Evolutionary conservation across 2,888 invertebrate species (phyloP).

Genomic region (Leptopilina myrica): DNA sequence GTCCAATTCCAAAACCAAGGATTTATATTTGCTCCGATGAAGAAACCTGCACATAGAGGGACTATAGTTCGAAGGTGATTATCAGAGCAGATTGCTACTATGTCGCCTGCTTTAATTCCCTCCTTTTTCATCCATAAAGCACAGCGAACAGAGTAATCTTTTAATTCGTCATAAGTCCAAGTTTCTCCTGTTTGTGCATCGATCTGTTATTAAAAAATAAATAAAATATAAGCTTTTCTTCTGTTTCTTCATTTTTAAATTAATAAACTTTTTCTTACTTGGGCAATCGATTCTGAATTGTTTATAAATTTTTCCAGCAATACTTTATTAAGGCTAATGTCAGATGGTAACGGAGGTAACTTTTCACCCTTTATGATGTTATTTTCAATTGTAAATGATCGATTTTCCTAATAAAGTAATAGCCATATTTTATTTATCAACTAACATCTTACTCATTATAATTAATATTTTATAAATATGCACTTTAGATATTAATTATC

Average conservation of each 20-base stretch:
- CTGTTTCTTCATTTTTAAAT: background rate
- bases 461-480: too few species aligned
- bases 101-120: constrained; percentile 22
- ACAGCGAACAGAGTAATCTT: constrained; percentile 31
- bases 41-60: background rate
- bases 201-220: constrained; percentile 7
- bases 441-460: too few species aligned
- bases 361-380: background rate
- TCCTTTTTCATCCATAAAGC: constrained; percentile 42
- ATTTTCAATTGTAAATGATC: constrained; percentile 1
- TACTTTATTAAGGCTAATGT: constrained; percentile 21
- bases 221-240: background rate
- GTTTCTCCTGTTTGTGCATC: constrained; percentile 22
- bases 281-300: constrained; percentile 55
- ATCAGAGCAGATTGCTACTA: constrained; percentile 35
- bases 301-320: constrained; percentile 55
- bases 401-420: background rate
- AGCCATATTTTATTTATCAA: background rate
- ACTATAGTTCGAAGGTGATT: background rate
- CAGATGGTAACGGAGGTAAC: background rate
- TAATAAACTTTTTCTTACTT: constrained; percentile 49
- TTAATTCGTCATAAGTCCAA: constrained; percentile 32
- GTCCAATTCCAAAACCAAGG: constrained; percentile 7
- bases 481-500: too few species aligned
- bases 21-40: background rate